A percentile compares a stretch with the other conserved stretches of the same genome.
phyloP scores from a whole-genome alignment of 2,113 vertebrate species.

The Naja naja region DNA sequence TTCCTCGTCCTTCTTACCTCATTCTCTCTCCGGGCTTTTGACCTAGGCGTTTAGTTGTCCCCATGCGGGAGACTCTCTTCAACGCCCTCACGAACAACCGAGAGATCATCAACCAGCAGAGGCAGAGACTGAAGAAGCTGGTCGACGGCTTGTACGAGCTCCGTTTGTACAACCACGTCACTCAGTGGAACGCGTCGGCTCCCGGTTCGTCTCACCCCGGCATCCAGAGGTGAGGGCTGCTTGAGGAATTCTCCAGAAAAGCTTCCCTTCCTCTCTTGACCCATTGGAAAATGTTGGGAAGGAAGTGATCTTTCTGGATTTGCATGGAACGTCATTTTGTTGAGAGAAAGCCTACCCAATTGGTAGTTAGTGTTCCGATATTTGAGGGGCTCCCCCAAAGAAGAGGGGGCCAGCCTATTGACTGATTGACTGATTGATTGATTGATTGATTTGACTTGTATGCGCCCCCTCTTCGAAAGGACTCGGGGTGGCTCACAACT shows the following conservation, averaged over 20 bases:
- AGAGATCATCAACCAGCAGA: conserved; percentile 94
- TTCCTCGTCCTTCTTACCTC: not conserved
- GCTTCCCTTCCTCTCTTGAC: not conserved
- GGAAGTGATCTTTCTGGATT: not conserved
- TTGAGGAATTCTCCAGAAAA: fast-evolving
- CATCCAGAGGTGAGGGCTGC: conserved; percentile 57
- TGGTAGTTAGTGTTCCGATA: too few species aligned
- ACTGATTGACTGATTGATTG: too few species aligned
- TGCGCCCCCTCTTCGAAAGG: too few species aligned
- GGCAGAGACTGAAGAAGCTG: conserved; percentile 81
- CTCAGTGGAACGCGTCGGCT: conserved; percentile 67
- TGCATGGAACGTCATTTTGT: not conserved
- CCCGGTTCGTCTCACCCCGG: conserved; percentile 39
- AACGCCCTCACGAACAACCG: conserved; percentile 89
- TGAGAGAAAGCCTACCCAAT: not conserved
- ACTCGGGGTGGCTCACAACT: too few species aligned
- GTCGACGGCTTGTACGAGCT: conserved; percentile 83
- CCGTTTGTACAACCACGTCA: conserved; percentile 82
- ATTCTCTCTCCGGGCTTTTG: not conserved
- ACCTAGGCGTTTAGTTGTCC: conserved; percentile 83
- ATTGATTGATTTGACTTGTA: too few species aligned
- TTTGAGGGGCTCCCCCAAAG: too few species aligned
- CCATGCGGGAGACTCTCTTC: conserved; percentile 89
- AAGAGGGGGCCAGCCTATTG: too few species aligned
- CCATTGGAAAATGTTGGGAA: not conserved